Evolutionary conservation across 2,888 invertebrate genomes (phyloP).

Genomic region (Synergus itoensis): DNA sequence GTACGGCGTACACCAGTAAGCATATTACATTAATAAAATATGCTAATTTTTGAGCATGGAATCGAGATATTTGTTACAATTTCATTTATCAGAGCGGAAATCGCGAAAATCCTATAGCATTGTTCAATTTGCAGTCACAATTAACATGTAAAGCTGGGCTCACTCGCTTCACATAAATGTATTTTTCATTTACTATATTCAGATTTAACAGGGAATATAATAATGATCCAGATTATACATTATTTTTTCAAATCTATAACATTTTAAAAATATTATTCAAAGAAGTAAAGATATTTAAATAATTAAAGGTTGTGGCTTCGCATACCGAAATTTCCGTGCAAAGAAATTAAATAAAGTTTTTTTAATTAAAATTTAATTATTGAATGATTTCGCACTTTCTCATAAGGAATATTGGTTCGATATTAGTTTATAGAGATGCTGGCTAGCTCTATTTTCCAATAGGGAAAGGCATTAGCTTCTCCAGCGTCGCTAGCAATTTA

Average conservation of each 20-base stretch:
- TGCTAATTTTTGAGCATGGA: background rate
- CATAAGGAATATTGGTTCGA: background rate
- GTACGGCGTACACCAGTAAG: too few relatives aligned
- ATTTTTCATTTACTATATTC: background rate
- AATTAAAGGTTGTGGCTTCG: too few relatives aligned
- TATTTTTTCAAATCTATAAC: background rate
- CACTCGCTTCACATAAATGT: background rate
- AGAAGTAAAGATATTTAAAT: background rate
- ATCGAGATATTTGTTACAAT: slow-evolving; percentile 22
- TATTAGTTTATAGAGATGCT: background rate
- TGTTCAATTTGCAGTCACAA: background rate
- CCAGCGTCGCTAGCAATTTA: background rate
- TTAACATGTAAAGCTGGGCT: background rate
- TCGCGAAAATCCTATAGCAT: background rate
- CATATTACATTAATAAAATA: too few relatives aligned
- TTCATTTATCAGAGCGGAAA: slow-evolving; percentile 2
- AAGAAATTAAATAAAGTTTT: too few relatives aligned
- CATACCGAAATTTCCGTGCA: too few relatives aligned
- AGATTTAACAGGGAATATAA: background rate
- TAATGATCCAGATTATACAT: background rate
- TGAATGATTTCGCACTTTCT: background rate
- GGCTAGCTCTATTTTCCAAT: slow-evolving; percentile 1
- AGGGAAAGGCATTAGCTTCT: slow-evolving; percentile 1
- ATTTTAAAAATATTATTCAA: background rate
- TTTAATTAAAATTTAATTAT: too few relatives aligned